Conservation (phyloP, 2,888 invertebrate genomes). For the Diarsia mendica region DNA sequence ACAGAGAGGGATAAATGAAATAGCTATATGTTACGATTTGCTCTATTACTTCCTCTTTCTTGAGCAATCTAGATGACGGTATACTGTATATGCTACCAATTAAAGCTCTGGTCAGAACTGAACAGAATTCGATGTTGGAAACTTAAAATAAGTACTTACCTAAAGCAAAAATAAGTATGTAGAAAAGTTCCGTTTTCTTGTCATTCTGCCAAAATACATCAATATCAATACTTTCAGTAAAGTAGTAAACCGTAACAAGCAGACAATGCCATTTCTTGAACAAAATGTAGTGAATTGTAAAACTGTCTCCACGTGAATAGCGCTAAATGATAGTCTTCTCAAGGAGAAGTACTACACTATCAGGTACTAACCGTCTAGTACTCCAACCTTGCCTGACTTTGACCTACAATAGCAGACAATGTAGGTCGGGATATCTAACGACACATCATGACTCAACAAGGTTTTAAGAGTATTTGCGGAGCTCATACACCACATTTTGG, state of each 20-base stretch:
- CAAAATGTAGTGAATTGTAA: background rate
- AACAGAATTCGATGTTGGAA: background rate
- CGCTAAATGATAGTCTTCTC: no score
- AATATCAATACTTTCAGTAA: background rate
- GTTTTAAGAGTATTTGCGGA: background rate
- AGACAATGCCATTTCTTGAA: background rate
- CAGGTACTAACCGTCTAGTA: background rate
- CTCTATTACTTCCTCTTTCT: background rate
- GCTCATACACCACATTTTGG: background rate
- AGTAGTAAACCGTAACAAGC: background rate
- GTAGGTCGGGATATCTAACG: background rate
- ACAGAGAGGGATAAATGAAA: background rate
- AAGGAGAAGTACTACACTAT: background rate
- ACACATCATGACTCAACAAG: background rate
- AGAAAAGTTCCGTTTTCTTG: background rate
- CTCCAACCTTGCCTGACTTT: background rate
- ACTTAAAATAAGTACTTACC: background rate
- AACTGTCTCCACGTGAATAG: no score
- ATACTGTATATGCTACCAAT: background rate
- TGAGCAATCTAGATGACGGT: background rate
- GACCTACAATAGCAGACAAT: background rate
- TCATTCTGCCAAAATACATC: background rate
- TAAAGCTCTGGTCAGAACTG: background rate
- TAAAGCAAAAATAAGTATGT: no score
- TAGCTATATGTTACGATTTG: background rate